A percentile compares a stretch with the other conserved stretches of the same genome.
phyloP scores from a whole-genome alignment of 1,140 invertebrate species.

The Choristoneura fumiferana region DNA sequence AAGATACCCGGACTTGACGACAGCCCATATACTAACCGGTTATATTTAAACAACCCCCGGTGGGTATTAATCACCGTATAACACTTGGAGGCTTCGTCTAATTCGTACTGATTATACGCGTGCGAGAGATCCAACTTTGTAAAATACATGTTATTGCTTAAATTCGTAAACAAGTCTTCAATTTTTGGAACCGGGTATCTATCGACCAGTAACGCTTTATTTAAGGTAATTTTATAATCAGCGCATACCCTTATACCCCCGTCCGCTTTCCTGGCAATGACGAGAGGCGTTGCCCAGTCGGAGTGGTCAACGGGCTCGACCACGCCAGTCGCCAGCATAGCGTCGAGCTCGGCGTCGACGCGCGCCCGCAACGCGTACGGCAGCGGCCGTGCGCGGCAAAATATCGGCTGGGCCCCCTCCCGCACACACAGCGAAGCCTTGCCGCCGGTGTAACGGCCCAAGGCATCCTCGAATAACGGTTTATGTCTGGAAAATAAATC shows the following conservation, averaged over 20 bases:
- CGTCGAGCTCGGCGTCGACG: background rate
- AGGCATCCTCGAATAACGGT: no score
- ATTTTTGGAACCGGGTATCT: conserved; percentile 21
- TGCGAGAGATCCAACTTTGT: conserved; percentile 17
- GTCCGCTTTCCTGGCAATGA: background rate
- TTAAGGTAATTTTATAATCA: conserved; percentile 21
- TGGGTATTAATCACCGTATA: conserved; percentile 21
- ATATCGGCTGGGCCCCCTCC: no score
- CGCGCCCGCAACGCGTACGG: no score
- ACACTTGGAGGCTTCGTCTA: background rate
- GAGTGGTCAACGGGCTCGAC: no score
- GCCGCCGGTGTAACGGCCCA: no score
- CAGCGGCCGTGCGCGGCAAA: no score
- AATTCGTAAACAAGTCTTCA: conserved; percentile 10
- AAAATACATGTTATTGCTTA: conserved; percentile 1
- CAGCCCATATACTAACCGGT: no score
- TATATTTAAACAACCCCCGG: no score
- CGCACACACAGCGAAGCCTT: no score
- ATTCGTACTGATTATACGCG: conserved; percentile 10
- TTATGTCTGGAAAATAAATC: no score
- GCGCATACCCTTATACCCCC: conserved; percentile 7
- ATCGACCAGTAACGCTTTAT: conserved; percentile 13
- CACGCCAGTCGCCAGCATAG: no score
- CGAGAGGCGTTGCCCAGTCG: conserved; percentile 16
- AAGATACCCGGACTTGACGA: no score